Base-by-base conservation (phyloP, 1,140 invertebrate species). In the Camponotus floridanus region DNA sequence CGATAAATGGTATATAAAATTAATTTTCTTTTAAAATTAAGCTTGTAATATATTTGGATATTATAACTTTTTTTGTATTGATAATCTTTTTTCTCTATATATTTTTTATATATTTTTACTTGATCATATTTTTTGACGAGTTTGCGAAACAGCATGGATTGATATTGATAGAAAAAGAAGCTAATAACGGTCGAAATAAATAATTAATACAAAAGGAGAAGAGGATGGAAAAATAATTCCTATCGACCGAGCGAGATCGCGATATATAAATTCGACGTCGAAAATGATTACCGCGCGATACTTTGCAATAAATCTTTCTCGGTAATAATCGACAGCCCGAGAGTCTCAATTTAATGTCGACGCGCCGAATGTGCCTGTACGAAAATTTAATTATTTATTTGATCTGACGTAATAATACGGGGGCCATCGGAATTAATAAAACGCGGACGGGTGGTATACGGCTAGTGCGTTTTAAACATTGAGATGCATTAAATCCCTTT, bases 381-480 rank as follows among this genome's bases (percentile, higher is more conserved):
- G 86, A 89, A 90, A 90, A 90, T 90, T 90, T 90, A 90, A 90
- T 90, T 90, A 90, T 90, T 89, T 90, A 90, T 87, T 89, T 90
- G 76, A 86, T 86, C 88, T 80, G 74, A 76, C 85, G 87, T 74
- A 85, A 89, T 89, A 89, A 89, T 89, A 89, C 88, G 51, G 57
- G 45, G 76, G 88, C 64, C 78, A 81, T 78, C 76, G 87, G 71
- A 86, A 89, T 89, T 89, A 89, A 89, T 89, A 89, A 86, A 89
- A 89, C 73, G 79, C 87, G 86, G 51, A 89, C 78, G 85, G 85
- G 31, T 31, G 33, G 85, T 51, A 88, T 88, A 89, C 70, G 76
- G 80, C 76, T 51, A 70, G 45, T 65, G 57, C 59, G 85, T 89
- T 86, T 89, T 89, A 89, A 80, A 89, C 88, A 89, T 70, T 61